phyloP scores from a whole-genome alignment of 2,113 vertebrate genomes.

The Entelurus aequoreus region DNA sequence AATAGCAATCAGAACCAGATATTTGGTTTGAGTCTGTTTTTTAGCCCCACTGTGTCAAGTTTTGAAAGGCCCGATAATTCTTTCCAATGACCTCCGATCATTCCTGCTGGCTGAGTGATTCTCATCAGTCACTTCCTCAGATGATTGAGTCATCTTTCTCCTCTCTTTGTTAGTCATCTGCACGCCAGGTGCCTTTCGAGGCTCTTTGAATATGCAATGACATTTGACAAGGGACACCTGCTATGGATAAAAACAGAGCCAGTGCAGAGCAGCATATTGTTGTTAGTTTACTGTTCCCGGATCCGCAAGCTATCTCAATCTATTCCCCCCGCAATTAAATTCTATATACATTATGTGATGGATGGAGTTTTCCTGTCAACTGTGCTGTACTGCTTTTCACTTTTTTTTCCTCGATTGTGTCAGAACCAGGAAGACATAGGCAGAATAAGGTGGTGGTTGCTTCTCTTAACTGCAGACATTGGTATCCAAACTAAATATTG shows the following conservation, averaged over 20 bases:
- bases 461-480: no score
- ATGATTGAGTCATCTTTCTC: constrained; percentile 57
- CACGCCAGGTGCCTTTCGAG: constrained; percentile 50
- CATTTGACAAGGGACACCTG: constrained; percentile 51
- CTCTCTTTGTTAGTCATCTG: constrained; percentile 55
- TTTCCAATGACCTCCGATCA: constrained; percentile 53
- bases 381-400: neutral
- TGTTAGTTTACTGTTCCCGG: constrained; percentile 1
- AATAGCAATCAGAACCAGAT: constrained; percentile 40
- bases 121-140: constrained; percentile 59
- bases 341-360: neutral
- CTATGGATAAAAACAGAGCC: constrained; percentile 29
- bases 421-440: no score
- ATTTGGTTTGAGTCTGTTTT: constrained; percentile 17
- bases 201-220: constrained; percentile 41
- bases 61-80: constrained; percentile 39
- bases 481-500: no score
- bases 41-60: constrained; percentile 35
- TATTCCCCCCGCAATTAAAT: neutral
- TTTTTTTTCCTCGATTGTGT: no score
- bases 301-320: neutral
- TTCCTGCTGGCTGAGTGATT: constrained; percentile 44
- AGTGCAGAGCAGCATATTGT: constrained; percentile 10
- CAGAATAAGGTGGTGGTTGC: no score
- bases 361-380: neutral